Percentiles rank a stretch among this genome's conserved stretches.
These are phyloP conservation scores for Craniophora ligustri DNA, from an alignment of 2,888 invertebrate species.

Conservation along the genomic window DNA sequence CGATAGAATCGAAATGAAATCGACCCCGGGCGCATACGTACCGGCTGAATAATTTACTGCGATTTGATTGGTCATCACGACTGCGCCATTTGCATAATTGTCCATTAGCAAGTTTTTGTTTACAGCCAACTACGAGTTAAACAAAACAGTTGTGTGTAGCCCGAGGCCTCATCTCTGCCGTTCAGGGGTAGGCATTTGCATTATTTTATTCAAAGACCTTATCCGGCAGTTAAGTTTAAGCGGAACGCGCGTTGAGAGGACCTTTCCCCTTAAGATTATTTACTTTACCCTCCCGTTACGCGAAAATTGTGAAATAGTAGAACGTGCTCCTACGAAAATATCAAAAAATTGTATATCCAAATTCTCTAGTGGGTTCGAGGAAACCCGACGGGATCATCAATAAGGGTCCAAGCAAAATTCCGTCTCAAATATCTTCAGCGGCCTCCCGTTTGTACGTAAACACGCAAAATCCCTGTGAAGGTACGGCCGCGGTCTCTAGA, in stretches of 20 bases:
- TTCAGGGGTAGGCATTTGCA: constrained; percentile 63
- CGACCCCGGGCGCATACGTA: constrained; percentile 65
- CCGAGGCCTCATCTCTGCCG: constrained; percentile 59
- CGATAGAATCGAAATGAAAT: constrained; percentile 56
- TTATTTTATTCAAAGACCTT: constrained; percentile 66
- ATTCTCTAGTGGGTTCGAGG: constrained; percentile 64
- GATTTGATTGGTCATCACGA: constrained; percentile 83
- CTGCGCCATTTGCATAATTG: constrained; percentile 81
- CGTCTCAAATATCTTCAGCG: constrained; percentile 83
- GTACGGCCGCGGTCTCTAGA: constrained; percentile 87
- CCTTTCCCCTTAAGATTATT: constrained; percentile 34
- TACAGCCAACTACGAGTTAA: constrained; percentile 69
- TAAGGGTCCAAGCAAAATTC: constrained; percentile 83
- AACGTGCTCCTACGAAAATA: constrained; percentile 23
- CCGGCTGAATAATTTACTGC: constrained; percentile 81
- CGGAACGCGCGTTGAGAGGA: constrained; percentile 16
- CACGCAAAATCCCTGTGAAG: constrained; percentile 88
- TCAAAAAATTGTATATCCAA: constrained; percentile 37
- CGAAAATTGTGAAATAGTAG: constrained; percentile 17
- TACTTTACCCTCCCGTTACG: constrained; percentile 9
- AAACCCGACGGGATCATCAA: constrained; percentile 76
- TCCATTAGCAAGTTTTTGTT: constrained; percentile 84
- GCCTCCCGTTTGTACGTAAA: constrained; percentile 82
- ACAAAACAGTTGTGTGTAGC: constrained; percentile 64
- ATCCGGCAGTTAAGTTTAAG: constrained; percentile 60